Evolutionary conservation across 2,888 invertebrate species (phyloP).

Genomic region (Epistrophella euchroma): DNA sequence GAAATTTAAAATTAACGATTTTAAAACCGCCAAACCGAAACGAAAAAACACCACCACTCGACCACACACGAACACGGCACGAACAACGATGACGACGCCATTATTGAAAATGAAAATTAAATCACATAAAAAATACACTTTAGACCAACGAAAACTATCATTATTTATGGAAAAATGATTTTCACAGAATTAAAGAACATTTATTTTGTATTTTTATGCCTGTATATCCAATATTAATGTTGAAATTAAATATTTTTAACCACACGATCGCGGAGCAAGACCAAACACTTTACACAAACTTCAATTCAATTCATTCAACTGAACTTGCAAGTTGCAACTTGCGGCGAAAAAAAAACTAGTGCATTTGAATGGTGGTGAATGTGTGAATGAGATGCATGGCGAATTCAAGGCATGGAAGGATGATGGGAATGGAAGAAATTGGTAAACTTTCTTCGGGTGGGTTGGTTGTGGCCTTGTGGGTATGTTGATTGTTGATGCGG

Average conservation of each 20-base stretch:
- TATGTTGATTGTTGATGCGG: too few relatives aligned
- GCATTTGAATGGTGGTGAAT: too few relatives aligned
- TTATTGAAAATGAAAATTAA: background rate
- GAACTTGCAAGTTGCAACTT: too few relatives aligned
- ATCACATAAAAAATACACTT: background rate
- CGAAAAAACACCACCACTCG: background rate
- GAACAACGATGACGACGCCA: background rate
- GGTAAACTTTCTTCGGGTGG: too few relatives aligned
- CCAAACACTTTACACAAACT: background rate
- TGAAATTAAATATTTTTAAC: background rate
- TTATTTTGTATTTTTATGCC: background rate
- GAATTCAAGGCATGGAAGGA: too few relatives aligned
- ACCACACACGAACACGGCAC: background rate
- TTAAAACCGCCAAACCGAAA: background rate
- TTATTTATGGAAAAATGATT: background rate
- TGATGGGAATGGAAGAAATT: too few relatives aligned
- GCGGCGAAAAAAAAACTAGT: too few relatives aligned
- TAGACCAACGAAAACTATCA: background rate
- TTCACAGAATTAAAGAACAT: background rate
- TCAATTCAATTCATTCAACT: too few relatives aligned
- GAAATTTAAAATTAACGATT: background rate
- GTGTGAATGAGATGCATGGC: too few relatives aligned
- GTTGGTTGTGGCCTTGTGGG: too few relatives aligned
- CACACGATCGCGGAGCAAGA: background rate
- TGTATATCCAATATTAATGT: background rate